These are phyloP conservation scores for Drosophila pandora DNA, from an alignment of 1,140 invertebrate genomes.

Conservation along the genomic window DNA sequence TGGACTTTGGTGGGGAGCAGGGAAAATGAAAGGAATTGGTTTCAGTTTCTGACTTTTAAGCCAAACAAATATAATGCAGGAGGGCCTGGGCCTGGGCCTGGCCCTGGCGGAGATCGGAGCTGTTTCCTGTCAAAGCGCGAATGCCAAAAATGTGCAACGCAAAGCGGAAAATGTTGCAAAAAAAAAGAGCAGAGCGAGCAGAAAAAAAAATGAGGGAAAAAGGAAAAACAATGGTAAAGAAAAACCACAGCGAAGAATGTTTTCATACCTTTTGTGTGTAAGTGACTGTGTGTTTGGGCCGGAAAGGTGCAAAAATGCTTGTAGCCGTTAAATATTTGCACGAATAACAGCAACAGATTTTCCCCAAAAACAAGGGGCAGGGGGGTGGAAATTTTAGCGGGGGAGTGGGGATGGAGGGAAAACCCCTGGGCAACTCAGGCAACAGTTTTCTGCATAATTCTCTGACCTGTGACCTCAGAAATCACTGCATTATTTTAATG, in stretches of 20 bases:
- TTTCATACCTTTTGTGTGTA: slow-evolving; percentile 68
- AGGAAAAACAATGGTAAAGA: slow-evolving; percentile 54
- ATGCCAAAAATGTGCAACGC: slow-evolving; percentile 79
- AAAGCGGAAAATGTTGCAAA: slow-evolving; percentile 43
- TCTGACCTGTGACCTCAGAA: slow-evolving; percentile 54
- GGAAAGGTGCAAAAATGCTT: slow-evolving; percentile 75
- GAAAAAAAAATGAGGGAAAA: background rate
- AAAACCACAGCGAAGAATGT: slow-evolving; percentile 78
- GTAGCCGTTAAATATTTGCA: slow-evolving; percentile 80
- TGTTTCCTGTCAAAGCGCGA: slow-evolving; percentile 75
- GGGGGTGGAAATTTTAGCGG: no score
- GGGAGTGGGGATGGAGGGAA: no score
- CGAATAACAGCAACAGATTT: slow-evolving; percentile 71
- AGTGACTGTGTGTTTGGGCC: slow-evolving; percentile 9
- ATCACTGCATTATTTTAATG: slow-evolving; percentile 79
- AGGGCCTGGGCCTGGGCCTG: background rate
- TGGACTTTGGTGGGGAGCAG: background rate
- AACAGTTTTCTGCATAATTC: slow-evolving; percentile 61
- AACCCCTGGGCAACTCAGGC: background rate
- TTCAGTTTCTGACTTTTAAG: slow-evolving; percentile 16
- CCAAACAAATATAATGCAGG: slow-evolving; percentile 39
- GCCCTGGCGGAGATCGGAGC: background rate
- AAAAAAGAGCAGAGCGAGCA: slow-evolving; percentile 1
- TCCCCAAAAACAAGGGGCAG: slow-evolving; percentile 12
- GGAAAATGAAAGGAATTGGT: slow-evolving; percentile 26